Base-by-base conservation (phyloP, 2,888 invertebrate species). In the Chalcis sispes region DNA sequence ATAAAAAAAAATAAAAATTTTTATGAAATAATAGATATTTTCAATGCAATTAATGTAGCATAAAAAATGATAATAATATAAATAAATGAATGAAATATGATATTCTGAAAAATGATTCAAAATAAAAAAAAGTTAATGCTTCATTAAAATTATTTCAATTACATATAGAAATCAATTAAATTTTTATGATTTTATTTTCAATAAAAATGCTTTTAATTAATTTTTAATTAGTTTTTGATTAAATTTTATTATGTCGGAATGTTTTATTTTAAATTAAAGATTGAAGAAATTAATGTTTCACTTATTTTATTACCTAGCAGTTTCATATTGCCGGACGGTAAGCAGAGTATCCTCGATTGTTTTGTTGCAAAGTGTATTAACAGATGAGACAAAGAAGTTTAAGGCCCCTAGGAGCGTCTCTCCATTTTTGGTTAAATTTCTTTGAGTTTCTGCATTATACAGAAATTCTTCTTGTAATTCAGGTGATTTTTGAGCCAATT, bases 391-490 rank as follows among this genome's bases (percentile, higher is more conserved):
- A 90, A 99, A 99, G 91, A 98, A 98, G 89, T 97, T 97, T 83
- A 99, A 92, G 80, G 98, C 98, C 78, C 95, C 95, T 83, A 98
- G 90, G 80, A 99, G 90, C 72, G 96, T 93, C 89, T 98, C 98
- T 7, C 98, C 98, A 89, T 98, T 98, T 89, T 96, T 96, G 29
- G 94, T 94, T 77, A 99, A 91, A 84, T 96, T 95, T 83, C 96
- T 93, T 90, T 99, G 98, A 71, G 98, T 98, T 90, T 98, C 98
- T 32, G 97, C 96, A 90, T 98, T 98, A 89, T 97, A 97, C 59
- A 95, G 91, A 90, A 98, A 98, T 89, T 96, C 96, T 84, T 97
- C 96, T 89, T 98, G 96, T 65, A 99, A 91, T 88, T 98, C 98
- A 0, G 98, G 98, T 77, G 97, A 97, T 89, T 98, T 97, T 90